Evolutionary conservation across 2,113 vertebrate genomes (phyloP), one percentile per base, ranked within the genome.

Genomic region (Oncorhynchus tshawytscha): DNA sequence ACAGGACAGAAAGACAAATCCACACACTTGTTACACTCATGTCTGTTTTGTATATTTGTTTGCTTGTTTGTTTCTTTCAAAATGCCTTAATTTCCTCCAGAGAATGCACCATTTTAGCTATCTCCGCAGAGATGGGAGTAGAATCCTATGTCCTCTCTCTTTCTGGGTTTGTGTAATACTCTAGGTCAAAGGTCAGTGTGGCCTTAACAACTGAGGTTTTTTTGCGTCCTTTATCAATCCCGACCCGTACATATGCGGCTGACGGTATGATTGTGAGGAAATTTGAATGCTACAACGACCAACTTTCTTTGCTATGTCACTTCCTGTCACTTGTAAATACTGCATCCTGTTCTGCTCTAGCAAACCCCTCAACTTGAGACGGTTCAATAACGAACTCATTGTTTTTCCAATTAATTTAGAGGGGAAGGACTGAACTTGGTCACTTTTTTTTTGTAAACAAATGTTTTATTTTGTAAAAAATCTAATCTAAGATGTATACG

Each of bases 291-390:
- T 67, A 74, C 73, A 76, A 82, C 76, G 79, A 86, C 81, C 84
- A 77, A 82, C 12, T 80, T 71, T 80, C 62, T 51, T 62, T 66
- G n/a, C 73, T 83, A 57, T 80, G 74, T 82, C 77, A 79, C 82
- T 82, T 83, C 75, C 57, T 79, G 71, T 88, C 77, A 75, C 76
- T 74, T 92, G 90, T 93, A 88, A 90, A 91, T 88, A 89, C 27
- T 73, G 76, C 84, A 72, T 77, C 75, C 74, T 78, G 86, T 90
- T 79, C 67, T 73, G 71, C 83, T 80, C 62, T 75, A 8, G 18
- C 7, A 11, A n/a, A 48, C 51, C 31, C 18, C 25, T 54, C 49
- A 65, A 45, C 34, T 15, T 45, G 48, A 74, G 25, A 73, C 49
- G 27, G 67, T 73, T 75, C 49, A 62, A 62, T 62, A 24, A 62